Percentiles rank a stretch among this genome's conserved stretches.
Evolutionary conservation across 2,888 invertebrate genomes (phyloP).

Genomic region (Ophion slaviceki): DNA sequence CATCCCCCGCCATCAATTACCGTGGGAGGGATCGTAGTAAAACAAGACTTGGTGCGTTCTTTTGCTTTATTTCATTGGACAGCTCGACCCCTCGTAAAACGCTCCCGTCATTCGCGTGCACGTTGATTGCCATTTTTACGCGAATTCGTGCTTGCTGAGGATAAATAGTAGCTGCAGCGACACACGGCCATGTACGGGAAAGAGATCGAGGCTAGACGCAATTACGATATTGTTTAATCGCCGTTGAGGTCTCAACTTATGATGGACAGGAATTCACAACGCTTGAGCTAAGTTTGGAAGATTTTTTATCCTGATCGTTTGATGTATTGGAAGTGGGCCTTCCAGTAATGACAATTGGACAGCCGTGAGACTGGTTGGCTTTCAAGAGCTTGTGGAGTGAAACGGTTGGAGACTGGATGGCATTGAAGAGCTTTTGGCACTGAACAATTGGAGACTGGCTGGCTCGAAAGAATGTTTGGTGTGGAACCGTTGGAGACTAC

Average conservation of each 20-base stretch:
- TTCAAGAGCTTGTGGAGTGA: background rate
- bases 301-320: background rate
- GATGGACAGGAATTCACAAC: too few relatives aligned
- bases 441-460: background rate
- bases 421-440: background rate
- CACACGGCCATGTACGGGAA: background rate
- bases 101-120: conserved; percentile 18
- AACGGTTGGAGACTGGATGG: background rate
- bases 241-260: too few relatives aligned
- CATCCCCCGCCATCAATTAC: background rate
- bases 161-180: background rate
- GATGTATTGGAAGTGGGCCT: background rate
- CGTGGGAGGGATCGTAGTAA: background rate
- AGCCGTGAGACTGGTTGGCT: background rate
- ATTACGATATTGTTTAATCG: background rate
- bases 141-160: conserved; percentile 4
- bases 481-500: background rate
- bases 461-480: background rate
- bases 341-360: background rate
- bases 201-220: background rate
- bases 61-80: background rate
- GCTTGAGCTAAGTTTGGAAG: too few relatives aligned
- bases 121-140: conserved; percentile 18
- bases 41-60: background rate
- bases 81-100: conserved; percentile 3